Evolutionary conservation across 2,888 invertebrate genomes (phyloP).

Genomic region (Ypsolopha sequella): DNA sequence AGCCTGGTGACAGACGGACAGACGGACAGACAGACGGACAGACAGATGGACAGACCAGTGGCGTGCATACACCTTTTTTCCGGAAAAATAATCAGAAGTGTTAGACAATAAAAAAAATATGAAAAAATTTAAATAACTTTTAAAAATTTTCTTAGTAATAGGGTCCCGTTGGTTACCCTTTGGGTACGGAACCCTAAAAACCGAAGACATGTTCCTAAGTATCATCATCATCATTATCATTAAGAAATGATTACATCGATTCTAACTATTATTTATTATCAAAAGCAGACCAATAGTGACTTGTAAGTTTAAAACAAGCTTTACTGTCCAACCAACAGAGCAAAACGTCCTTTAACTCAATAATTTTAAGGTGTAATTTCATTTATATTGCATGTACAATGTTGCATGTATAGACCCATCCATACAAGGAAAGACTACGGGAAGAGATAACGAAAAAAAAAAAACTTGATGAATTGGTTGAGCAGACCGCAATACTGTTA

Average conservation of each 20-base stretch:
- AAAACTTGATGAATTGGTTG: background rate
- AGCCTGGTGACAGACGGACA: too few species aligned
- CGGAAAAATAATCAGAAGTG: too few species aligned
- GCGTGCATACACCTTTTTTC: too few species aligned
- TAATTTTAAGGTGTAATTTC: too few species aligned
- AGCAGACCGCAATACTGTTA: background rate
- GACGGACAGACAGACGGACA: too few species aligned
- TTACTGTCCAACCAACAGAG: background rate
- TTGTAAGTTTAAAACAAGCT: background rate
- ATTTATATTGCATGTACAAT: background rate
- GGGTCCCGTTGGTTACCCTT: too few species aligned
- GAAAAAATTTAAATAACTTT: too few species aligned
- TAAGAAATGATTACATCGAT: background rate
- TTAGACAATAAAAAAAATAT: too few species aligned
- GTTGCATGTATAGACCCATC: background rate
- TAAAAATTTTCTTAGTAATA: too few species aligned
- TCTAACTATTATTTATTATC: background rate
- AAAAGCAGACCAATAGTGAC: background rate
- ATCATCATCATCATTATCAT: background rate
- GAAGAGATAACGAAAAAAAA: background rate
- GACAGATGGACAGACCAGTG: too few species aligned
- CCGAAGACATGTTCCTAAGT: background rate
- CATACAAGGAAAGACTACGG: background rate
- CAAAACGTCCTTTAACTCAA: background rate
- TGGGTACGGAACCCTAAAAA: too few species aligned